phyloP scores from a whole-genome alignment of 2,113 vertebrate genomes.

The Diglossa brunneiventris region DNA sequence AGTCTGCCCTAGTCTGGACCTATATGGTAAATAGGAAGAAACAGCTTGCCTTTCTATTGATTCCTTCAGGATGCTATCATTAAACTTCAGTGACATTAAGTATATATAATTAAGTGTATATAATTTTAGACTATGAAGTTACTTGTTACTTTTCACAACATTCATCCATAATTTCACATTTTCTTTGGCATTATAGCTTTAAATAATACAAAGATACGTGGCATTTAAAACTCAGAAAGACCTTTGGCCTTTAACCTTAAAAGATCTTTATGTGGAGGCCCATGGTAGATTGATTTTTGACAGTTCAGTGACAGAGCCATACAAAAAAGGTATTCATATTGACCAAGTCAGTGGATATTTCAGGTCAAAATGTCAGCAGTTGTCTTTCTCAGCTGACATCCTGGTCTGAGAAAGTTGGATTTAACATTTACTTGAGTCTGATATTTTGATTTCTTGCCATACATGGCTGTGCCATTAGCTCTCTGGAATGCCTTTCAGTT shows the following conservation, averaged over 20 bases:
- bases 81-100: background rate
- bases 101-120: background rate
- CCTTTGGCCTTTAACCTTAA: constrained; percentile 69
- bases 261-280: constrained; percentile 66
- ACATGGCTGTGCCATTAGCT: background rate
- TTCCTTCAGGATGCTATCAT: background rate
- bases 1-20: background rate
- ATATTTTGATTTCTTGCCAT: constrained; percentile 34
- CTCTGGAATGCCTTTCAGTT: constrained; percentile 25
- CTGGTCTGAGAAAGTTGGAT: constrained; percentile 8
- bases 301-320: constrained; percentile 61
- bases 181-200: constrained; percentile 45
- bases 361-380: constrained; percentile 72
- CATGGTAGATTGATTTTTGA: constrained; percentile 71
- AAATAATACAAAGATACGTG: constrained; percentile 58
- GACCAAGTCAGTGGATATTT: constrained; percentile 59
- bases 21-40: background rate
- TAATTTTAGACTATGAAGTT: background rate
- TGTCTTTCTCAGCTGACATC: constrained; percentile 67
- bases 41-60: background rate
- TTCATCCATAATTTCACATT: background rate
- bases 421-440: constrained; percentile 22
- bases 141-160: background rate
- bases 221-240: constrained; percentile 59
- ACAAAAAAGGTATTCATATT: constrained; percentile 73